Evolutionary conservation across 2,797 vertebrate species (phyloP), one percentile per base, ranked within the genome.

Genomic region (Epinephelus awoara): DNA sequence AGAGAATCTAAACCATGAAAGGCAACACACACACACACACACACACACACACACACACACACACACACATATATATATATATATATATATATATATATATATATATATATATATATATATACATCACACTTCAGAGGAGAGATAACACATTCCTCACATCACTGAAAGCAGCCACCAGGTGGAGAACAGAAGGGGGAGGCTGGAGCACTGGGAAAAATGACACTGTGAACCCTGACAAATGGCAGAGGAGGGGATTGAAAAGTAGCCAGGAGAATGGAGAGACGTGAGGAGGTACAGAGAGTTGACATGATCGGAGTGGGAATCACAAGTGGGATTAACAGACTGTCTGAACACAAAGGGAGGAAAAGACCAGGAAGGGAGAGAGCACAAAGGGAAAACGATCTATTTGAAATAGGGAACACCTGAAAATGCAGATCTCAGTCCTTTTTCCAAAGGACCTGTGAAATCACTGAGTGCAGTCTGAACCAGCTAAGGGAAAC

Each of bases 81-180:
- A 68, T 64, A 56, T 59, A 34, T 52, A 72, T 65, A 62, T 62
- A 63, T 57, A 6, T 29, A 1, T 27, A 27, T 27, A 5, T 27
- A 27, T 27, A 27, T 27, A 27, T 27, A 27, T 27, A 27, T 5
- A 25, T 25, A 25, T 25, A 25, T 25, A 25, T 25, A 25, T 27
- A 29, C 5, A 29, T 74, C 42, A 19, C 67, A 85, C 77, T 85
- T 90, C 75, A 86, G 72, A 82, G 58, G 52, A 61, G 59, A 44
- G 38, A 72, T 67, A 76, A 76, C 61, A 46, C 57, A 54, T 80
- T 85, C 56, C 72, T 78, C 74, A 68, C 64, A 71, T 70, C 68
- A 34, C 18, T 46, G 21, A 23, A 25, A 75, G 51, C 21, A 81
- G 66, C 73, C 51, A 57, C 40, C 12, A 66, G 58, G 80, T 79